A percentile compares a stretch with the other conserved stretches of the same genome.
These are phyloP conservation scores for Amniataba percoides DNA, from an alignment of 2,797 vertebrate species.

Conservation along the genomic window DNA sequence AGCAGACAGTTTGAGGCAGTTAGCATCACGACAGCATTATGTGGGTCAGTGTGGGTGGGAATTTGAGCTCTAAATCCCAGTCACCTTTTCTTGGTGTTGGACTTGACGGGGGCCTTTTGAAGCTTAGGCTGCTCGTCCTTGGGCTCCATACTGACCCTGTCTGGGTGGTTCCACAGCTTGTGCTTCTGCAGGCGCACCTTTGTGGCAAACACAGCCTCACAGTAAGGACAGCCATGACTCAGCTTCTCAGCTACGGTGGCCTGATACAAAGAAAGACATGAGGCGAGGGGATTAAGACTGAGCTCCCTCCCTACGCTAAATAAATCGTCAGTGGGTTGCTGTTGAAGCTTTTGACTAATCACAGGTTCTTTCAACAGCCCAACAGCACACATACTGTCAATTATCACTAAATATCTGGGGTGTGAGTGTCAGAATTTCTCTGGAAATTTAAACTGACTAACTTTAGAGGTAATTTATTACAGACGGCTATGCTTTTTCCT, in stretches of 20 bases:
- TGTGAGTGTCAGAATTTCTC: conserved; percentile 16
- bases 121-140: conserved; percentile 85
- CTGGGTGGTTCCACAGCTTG: conserved; percentile 94
- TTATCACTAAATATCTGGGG: conserved; percentile 13
- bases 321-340: conserved; percentile 44
- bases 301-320: conserved; percentile 29
- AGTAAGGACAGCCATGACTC: conserved; percentile 92
- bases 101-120: conserved; percentile 87
- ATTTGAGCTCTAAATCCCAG: conserved; percentile 32
- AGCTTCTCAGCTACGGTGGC: conserved; percentile 91
- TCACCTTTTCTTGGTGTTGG: conserved; percentile 93
- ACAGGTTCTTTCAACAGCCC: conserved; percentile 16
- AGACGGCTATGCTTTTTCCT: not conserved
- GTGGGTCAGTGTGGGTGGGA: conserved; percentile 21
- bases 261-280: conserved; percentile 66
- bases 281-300: conserved; percentile 44
- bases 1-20: conserved; percentile 44
- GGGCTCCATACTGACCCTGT: conserved; percentile 81
- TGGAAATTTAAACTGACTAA: conserved; percentile 12
- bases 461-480: conserved; percentile 4
- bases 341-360: conserved; percentile 46
- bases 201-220: conserved; percentile 94
- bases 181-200: conserved; percentile 97
- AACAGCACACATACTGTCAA: not conserved
- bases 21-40: conserved; percentile 38